Base-by-base conservation (phyloP, 2,113 vertebrate genomes). In the Pterocles orientalis region DNA sequence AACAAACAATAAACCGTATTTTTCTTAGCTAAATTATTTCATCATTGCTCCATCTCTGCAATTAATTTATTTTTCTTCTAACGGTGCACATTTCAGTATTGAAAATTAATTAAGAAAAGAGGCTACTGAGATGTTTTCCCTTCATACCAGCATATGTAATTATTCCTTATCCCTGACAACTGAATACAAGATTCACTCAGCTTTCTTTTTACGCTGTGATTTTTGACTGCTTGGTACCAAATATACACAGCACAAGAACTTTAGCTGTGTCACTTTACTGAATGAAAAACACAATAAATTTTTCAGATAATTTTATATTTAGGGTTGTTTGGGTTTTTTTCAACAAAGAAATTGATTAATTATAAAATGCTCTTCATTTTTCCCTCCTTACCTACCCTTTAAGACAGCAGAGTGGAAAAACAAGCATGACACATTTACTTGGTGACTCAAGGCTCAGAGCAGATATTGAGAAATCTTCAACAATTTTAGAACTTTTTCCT, bases 401-500 rank as follows among this genome's bases (percentile, higher is more conserved):
- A 87, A 93, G 88, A 76, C 48, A 95, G 72, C 70, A 94, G 88
- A 92, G 93, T 85, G 90, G 60, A 97, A 88, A 98, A 97, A 92
- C 94, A 97, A 97, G 69, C 69, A 90, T 79, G 86, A 97, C 95
- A 94, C 3, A 33, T 86, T 96, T 94, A 95, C 85, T 95, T 97
- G 96, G 78, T 92, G 90, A 97, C 79, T 97, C 88, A 97, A 98
- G 98, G 98, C 97, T 98, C 98, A 98, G 97, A 98, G 97, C 97
- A 98, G 98, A 97, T 53, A 96, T 60, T 71, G 80, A 92, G 75
- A 97, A 86, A 91, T 82, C 92, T 94, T 90, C 92, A 96, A 94
- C 21, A 72, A 93, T 77, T 96, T 94, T 87, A 88, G 36, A 87
- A 45, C 14, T 50, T 75, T 86, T 93, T 79, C 58, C 77, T 53